Base-by-base conservation (phyloP, 2,888 invertebrate genomes). In the Cactoblastis cactorum region DNA sequence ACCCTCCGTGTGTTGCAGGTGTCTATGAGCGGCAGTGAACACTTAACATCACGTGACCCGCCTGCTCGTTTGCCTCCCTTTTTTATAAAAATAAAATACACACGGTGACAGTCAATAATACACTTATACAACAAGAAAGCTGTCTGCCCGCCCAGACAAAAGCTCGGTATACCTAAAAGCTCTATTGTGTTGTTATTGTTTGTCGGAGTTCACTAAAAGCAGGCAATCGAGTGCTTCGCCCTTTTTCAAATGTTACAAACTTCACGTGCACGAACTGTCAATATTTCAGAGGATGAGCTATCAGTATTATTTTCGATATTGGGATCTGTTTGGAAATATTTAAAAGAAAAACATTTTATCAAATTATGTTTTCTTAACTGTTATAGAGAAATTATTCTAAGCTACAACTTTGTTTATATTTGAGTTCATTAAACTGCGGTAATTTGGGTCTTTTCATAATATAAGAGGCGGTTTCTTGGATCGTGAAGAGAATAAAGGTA, bases 171-270 rank as follows among this genome's bases (percentile, higher is more conserved):
- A 74, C 74, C 70, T 83, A 78, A 84, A 82, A 84, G 81, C 80
- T 56, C 78, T 56, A 77, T 83, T 84, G 83, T 83, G 65, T 65
- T 66, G 71, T 74, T 77, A 77, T 80, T 82, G 80, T 81, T 77
- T 77, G 74, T 70, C 62, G 62, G 62, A 72, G 73, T 70, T 71
- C 68, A 71, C 74, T 76, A 74, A 79, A 78, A 81, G 77, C 77
- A 61, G 67, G 65, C 74, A 74, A 80, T 79, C 74, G 73, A 76
- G 67, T 69, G 61, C 59, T 61, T 65, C 65, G 53, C 53, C 61
- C 62, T 65, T 70, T 64, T 65, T 57, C 58, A 52, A 59, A 41
- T 39, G 32, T 39, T 17, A 18, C 32, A n/a, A 49, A 49, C 38
- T 28, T 49, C 14, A 15, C 19, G 33, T 39, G 32, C 28, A 49